Conservation (phyloP, 2,888 invertebrate genomes). For the Sesia apiformis region DNA sequence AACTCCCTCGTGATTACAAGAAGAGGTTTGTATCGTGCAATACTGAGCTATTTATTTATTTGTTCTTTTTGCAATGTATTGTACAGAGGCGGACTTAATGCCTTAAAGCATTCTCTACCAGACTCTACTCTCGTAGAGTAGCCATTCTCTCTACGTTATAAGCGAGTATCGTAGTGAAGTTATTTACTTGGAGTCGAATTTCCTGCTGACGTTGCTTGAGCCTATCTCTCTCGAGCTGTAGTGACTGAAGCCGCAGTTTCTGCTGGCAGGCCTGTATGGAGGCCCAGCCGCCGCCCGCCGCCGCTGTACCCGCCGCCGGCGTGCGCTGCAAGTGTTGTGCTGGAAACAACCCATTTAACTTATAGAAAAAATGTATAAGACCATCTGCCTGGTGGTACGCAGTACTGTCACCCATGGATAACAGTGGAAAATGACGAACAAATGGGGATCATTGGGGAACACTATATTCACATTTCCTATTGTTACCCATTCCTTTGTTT, state of each 20-base stretch:
- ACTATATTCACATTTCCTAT: no score
- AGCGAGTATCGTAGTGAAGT: not conserved
- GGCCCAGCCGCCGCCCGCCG: slow-evolving; percentile 74
- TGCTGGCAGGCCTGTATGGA: slow-evolving; percentile 80
- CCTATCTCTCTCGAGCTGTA: slow-evolving; percentile 91
- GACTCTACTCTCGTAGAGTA: no score
- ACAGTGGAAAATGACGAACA: not conserved
- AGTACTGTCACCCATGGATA: not conserved
- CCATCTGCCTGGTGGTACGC: no score
- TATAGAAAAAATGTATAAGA: no score
- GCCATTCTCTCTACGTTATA: no score
- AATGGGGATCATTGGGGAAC: not conserved
- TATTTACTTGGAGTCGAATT: slow-evolving; percentile 85
- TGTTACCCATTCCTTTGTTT: no score
- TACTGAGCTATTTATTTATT: no score
- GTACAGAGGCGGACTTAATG: no score
- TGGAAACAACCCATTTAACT: slow-evolving; percentile 33
- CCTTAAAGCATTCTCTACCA: no score
- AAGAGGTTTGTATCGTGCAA: no score
- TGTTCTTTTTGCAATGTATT: no score
- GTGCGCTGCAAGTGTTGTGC: slow-evolving; percentile 73
- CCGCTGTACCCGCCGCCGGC: slow-evolving; percentile 71
- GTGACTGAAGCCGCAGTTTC: slow-evolving; percentile 85
- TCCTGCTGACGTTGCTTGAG: slow-evolving; percentile 92
- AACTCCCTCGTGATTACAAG: no score